phyloP scores from a whole-genome alignment of 2,888 invertebrate species.

The Coelinius sp. region DNA sequence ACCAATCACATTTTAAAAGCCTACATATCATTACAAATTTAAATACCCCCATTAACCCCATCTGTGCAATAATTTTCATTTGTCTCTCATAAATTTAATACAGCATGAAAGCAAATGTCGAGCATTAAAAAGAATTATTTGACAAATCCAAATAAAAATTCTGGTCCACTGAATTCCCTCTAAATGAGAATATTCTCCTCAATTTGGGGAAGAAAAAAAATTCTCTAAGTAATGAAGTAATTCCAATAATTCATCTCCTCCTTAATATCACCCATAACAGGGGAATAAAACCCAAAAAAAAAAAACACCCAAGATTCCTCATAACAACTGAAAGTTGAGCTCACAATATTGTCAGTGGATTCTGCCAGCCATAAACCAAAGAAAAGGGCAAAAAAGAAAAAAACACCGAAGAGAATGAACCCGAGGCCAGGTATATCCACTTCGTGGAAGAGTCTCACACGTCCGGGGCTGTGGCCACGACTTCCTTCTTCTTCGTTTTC shows the following conservation, averaged over 20 bases:
- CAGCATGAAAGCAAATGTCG: neutral
- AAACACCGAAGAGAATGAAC: constrained; percentile 27
- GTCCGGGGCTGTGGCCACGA: constrained; percentile 43
- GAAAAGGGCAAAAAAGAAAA: neutral
- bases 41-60: constrained; percentile 14
- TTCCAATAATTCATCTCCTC: neutral
- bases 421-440: constrained; percentile 55
- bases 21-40: constrained; percentile 15
- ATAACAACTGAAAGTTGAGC: constrained; percentile 5
- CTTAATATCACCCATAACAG: neutral
- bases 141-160: neutral
- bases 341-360: constrained; percentile 11
- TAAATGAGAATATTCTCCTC: no score
- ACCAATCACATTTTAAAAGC: constrained; percentile 12
- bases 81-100: neutral
- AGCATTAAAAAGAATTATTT: neutral
- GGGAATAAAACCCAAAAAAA: neutral
- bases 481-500: constrained; percentile 39
- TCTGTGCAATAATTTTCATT: constrained; percentile 12
- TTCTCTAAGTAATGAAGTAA: neutral
- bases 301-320: neutral
- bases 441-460: constrained; percentile 62
- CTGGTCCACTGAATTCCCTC: neutral
- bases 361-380: constrained; percentile 4
- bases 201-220: no score